phyloP scores from a whole-genome alignment of 1,140 invertebrate genomes.

The Lepidurus apus region DNA sequence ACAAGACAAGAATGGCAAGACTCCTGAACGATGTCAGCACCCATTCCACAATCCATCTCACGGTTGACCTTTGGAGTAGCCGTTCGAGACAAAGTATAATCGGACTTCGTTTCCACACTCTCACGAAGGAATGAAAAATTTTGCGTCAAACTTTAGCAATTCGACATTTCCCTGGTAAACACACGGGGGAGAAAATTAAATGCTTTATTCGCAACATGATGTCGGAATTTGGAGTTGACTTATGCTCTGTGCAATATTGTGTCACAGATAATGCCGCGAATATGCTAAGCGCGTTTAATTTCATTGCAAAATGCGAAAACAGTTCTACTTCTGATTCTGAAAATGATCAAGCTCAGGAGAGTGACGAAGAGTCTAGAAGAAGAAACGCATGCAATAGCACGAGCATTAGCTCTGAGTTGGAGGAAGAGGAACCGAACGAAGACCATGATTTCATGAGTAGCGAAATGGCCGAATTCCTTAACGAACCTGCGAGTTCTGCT shows the following conservation, averaged over 20 bases:
- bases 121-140: neutral
- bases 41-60: neutral
- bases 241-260: neutral
- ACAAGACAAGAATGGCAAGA: neutral
- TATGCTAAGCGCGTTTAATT: constrained; percentile 6
- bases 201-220: neutral
- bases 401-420: neutral
- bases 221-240: neutral
- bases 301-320: neutral
- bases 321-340: neutral
- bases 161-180: constrained; percentile 15
- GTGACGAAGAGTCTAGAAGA: neutral
- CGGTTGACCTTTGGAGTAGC: constrained; percentile 25
- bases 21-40: neutral
- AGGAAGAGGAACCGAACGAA: neutral
- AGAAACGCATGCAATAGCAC: too few relatives aligned
- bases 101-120: neutral
- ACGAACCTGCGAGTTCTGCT: too few relatives aligned
- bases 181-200: neutral
- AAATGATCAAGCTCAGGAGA: neutral
- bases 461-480: too few relatives aligned
- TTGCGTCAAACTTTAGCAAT: constrained; percentile 16
- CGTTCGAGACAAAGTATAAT: neutral
- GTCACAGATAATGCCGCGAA: constrained; percentile 23
- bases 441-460: neutral